Evolutionary conservation across 2,113 vertebrate species (phyloP).

Genomic region (Protobothrops mucrosquamatus): DNA sequence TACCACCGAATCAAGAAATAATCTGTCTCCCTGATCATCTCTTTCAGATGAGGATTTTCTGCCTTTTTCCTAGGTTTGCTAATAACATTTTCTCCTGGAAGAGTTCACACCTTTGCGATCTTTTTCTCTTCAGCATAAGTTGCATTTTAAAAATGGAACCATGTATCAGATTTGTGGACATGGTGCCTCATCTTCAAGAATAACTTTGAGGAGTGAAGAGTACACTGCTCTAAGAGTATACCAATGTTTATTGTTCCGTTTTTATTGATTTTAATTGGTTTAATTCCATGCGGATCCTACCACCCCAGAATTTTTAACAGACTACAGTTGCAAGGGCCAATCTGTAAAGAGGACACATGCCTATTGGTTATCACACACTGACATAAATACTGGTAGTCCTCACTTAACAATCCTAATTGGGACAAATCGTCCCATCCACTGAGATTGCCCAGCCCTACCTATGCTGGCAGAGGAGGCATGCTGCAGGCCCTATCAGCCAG

Average conservation of each 20-base stretch:
- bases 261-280: slow-evolving; percentile 5
- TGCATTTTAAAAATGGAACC: not conserved
- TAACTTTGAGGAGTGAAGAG: no score
- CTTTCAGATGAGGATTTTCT: not conserved
- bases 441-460: no score
- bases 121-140: not conserved
- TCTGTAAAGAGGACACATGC: slow-evolving; percentile 17
- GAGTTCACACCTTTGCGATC: not conserved
- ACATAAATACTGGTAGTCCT: not conserved
- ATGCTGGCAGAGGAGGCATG: no score
- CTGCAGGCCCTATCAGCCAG: no score
- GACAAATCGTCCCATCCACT: not conserved
- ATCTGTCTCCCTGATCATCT: not conserved
- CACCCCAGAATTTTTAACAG: not conserved
- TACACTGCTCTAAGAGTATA: not conserved
- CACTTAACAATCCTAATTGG: not conserved
- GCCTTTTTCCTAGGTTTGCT: not conserved
- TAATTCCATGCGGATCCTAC: not conserved
- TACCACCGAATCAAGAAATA: not conserved
- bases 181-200: not conserved
- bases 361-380: slow-evolving; percentile 1
- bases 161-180: not conserved
- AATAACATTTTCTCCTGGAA: not conserved
- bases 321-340: not conserved
- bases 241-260: not conserved